Conservation (phyloP, 1,140 invertebrate species). For the Alviniconcha marisindica region DNA sequence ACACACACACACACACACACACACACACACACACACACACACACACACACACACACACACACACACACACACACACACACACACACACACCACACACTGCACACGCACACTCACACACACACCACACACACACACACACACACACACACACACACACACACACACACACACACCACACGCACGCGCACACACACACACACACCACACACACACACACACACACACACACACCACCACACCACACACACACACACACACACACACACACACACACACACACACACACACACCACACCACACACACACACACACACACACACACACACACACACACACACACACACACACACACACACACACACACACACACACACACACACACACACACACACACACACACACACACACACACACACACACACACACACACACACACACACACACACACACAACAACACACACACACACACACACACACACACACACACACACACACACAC, state of each 20-base stretch:
- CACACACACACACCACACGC: not conserved
- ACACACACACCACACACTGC: no score
- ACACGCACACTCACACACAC: not conserved
- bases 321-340: not conserved
- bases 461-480: no score
- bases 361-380: not conserved
- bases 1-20: no score
- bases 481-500: no score
- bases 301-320: not conserved
- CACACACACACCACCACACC: not conserved
- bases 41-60: no score
- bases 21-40: no score
- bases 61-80: not conserved
- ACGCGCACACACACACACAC: not conserved
- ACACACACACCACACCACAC: not conserved
- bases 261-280: not conserved
- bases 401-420: not conserved
- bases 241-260: no score
- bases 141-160: not conserved
- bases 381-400: not conserved
- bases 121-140: no score
- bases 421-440: not conserved
- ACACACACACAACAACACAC: no score
- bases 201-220: not conserved
- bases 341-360: not conserved